These are phyloP conservation scores for Clangula hyemalis DNA, from an alignment of 2,797 vertebrate species.

Conservation along the genomic window DNA sequence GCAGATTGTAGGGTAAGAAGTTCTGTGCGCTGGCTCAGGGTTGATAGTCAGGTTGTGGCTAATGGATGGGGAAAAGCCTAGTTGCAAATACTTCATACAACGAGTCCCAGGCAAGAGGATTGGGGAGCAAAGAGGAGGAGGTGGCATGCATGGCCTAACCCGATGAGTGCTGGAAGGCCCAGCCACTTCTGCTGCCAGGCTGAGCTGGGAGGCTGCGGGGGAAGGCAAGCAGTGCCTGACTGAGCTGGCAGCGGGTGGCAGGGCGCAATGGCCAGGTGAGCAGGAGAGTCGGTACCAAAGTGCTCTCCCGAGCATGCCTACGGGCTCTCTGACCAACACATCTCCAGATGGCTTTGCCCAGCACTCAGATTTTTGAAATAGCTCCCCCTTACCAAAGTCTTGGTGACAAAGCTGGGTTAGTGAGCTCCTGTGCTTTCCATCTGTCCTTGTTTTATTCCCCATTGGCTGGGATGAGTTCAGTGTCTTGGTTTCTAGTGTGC, in stretches of 20 bases:
- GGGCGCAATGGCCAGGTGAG: too few species aligned
- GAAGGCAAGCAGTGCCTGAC: background rate
- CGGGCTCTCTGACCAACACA: background rate
- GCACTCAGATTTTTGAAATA: background rate
- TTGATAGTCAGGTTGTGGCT: background rate
- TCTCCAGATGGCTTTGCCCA: background rate
- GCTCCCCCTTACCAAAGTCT: background rate
- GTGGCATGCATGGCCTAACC: fast-evolving
- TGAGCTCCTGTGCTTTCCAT: background rate
- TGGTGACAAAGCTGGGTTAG: background rate
- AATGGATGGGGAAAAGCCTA: background rate
- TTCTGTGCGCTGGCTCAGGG: fast-evolving
- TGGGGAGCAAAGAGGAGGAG: background rate
- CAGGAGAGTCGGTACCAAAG: background rate
- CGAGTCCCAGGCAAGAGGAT: background rate
- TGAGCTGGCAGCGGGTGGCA: background rate
- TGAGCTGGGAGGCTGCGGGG: background rate
- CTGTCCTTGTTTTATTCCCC: background rate
- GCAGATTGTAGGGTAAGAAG: background rate
- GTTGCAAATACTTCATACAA: fast-evolving
- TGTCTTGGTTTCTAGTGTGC: background rate
- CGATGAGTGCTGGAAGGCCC: background rate
- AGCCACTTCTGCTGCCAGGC: background rate
- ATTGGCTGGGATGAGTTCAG: background rate
- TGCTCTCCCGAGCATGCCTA: background rate